Evolutionary conservation across 2,113 vertebrate species (phyloP), one percentile per base, ranked within the genome.

Genomic region (Leptocoma aspasia): DNA sequence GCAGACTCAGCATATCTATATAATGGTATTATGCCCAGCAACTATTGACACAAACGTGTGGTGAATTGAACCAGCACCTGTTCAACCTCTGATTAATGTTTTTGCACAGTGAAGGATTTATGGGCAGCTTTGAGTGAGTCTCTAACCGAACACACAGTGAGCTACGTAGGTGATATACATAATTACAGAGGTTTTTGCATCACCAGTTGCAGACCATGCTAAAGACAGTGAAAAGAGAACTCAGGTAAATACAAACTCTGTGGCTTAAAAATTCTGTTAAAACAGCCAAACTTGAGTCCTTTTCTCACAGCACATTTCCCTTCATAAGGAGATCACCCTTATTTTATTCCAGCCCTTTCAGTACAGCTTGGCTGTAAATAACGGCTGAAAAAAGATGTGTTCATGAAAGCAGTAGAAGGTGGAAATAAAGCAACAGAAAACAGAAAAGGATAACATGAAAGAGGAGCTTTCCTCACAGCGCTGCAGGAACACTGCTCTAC

Each of bases 101-200:
- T 89, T 77, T 72, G 57, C 76, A 95, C 77, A 86, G 94, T 21
- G 88, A 94, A 71, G 87, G 71, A 79, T 90, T 93, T 84, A 59
- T 82, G 23, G 12, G 49, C 91, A 95, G 80, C 82, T 78, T 66
- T 90, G 94, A 95, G 69, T 22, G 60, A 50, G 68, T 45, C 75
- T 89, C 37, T 78, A 71, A 11, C 37, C 59, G 83, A 57, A 80
- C 54, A 47, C 37, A 22, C 7, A 73, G 42, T 3, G 18, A 87
- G 19, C 53, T 82, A 77, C 1, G 0, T 8, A 10, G 61, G 70
- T 41, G 65, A 91, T 33, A 37, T 10, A 69, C 6, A 0, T 41
- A 54, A 53, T 44, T 20, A 66, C 17, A 79, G 63, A n/a, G 15
- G 30, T 8, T 39, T 50, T 69, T 82, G 59, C 86, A 49, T 50